phyloP scores from a whole-genome alignment of 2,113 vertebrate genomes.

The Entomyzon cyanotis region DNA sequence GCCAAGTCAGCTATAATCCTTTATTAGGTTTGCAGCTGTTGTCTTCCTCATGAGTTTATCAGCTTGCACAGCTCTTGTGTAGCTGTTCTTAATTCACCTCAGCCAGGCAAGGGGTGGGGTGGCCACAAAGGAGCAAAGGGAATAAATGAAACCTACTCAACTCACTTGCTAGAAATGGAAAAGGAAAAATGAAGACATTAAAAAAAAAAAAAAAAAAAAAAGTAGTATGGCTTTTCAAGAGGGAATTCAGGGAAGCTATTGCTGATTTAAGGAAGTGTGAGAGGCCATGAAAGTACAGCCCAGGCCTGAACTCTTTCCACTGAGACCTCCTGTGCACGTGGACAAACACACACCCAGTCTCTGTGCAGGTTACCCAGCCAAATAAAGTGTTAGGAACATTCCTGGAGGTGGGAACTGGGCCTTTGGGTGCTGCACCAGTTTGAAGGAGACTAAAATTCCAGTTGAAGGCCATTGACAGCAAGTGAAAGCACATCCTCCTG shows the following conservation, averaged over 20 bases:
- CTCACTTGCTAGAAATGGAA: background rate
- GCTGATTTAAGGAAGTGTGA: background rate
- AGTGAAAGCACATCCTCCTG: rapidly evolving
- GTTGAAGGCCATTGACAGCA: background rate
- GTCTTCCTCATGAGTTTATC: background rate
- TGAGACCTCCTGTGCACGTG: rapidly evolving
- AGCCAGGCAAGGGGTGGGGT: background rate
- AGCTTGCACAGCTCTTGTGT: background rate
- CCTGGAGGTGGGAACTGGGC: background rate
- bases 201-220: background rate
- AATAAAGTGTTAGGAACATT: background rate
- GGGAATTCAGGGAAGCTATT: background rate
- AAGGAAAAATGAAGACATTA: background rate
- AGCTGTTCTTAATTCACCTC: background rate
- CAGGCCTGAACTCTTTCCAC: background rate
- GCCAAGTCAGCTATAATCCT: background rate
- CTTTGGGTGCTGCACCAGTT: background rate
- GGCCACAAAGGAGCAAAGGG: background rate
- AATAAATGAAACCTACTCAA: background rate
- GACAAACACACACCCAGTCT: too few relatives aligned
- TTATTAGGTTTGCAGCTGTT: background rate
- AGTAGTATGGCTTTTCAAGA: background rate
- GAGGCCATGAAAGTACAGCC: background rate
- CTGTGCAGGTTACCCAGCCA: background rate
- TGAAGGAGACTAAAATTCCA: background rate